Evolutionary conservation across 2,797 vertebrate species (phyloP), one percentile per base, ranked within the genome.

Genomic region (Choloepus didactylus): DNA sequence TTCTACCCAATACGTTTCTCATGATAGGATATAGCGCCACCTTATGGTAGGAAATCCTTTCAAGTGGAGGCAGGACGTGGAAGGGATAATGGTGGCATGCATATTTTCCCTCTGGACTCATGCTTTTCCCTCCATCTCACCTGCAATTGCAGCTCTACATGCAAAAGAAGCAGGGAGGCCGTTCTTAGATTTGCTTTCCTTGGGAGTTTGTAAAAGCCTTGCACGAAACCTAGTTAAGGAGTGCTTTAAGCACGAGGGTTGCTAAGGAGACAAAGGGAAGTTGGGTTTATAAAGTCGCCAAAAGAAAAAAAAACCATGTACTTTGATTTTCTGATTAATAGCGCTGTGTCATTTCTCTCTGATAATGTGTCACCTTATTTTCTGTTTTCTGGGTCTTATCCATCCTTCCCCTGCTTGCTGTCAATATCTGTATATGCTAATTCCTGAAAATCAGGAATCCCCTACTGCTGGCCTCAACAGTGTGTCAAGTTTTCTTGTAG

Each of bases 11-110:
- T 89, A 83, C 67, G 87, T 81, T 94, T 87, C 87, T 97, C 86
- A 89, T 23, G 21, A 73, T 97, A 97, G 96, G 66, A 91, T 92
- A 95, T 72, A 96, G 95, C 95, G 93, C 95, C 97, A 97, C 93
- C 95, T 96, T 91, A 96, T 95, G 93, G 96, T 29, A 89, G 46
- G 59, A 96, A 94, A 89, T 96, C 93, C 88, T 77, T 80, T 81
- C 70, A 95, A 93, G 79, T 84, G n/a, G 44, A 96, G 64, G 29
- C 4, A 67, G 85, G 69, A 83, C 27, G 2, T 11, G n/a, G 75
- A 86, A 95, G 62, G 49, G 44, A 84, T 49, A 88, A 96, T 81
- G 84, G 84, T 54, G 51, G 84, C 62, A 9, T 9, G 56, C 18
- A 46, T 60, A 29, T 31, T 35, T 23, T 8, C 6, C 1, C 4